phyloP scores from a whole-genome alignment of 2,797 vertebrate species.

The Agapornis canus region DNA sequence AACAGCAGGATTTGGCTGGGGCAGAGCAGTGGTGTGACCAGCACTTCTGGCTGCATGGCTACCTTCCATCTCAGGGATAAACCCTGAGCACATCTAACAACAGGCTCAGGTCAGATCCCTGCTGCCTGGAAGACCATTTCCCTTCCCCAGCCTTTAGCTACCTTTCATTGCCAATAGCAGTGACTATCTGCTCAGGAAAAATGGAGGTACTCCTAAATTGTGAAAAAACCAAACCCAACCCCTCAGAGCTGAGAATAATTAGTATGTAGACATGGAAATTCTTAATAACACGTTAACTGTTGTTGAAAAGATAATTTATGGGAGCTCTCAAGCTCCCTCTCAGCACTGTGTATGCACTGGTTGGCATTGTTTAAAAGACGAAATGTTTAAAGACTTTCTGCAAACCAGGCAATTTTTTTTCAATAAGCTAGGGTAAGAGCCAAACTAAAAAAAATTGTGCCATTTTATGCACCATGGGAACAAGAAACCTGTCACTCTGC shows the following conservation, averaged over 20 bases:
- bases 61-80: background rate
- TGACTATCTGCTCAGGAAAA: background rate
- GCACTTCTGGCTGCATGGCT: background rate
- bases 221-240: background rate
- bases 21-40: background rate
- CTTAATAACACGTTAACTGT: constrained; percentile 50
- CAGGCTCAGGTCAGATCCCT: background rate
- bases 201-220: constrained; percentile 4
- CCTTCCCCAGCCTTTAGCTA: background rate
- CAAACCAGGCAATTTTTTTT: constrained; percentile 33
- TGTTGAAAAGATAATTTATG: constrained; percentile 51
- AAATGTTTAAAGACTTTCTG: constrained; percentile 50
- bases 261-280: constrained; percentile 56
- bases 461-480: constrained; percentile 46
- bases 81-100: accelerated
- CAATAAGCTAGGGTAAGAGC: constrained; percentile 14
- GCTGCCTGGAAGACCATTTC: background rate
- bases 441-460: constrained; percentile 39
- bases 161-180: constrained; percentile 12
- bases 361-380: constrained; percentile 43
- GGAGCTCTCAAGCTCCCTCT: constrained; percentile 9
- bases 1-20: accelerated
- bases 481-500: constrained; percentile 32
- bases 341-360: background rate
- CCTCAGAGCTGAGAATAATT: constrained; percentile 40